Base-by-base conservation (phyloP, 2,113 vertebrate genomes). In the Struthidea cinerea region DNA sequence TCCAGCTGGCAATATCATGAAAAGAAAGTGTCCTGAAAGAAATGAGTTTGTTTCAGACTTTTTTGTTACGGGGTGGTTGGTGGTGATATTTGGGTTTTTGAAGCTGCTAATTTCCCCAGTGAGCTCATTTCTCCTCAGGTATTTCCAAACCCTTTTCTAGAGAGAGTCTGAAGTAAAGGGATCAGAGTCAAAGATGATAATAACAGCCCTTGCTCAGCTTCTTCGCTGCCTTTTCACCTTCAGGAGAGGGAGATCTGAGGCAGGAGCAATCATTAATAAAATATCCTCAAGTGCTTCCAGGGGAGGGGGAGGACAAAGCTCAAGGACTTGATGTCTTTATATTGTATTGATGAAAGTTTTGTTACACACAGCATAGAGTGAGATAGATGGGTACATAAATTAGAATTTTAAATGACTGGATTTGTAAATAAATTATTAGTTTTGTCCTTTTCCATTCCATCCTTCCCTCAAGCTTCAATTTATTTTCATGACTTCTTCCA, bases 361-460 rank as follows among this genome's bases (percentile, higher is more conserved):
- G 78, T 76, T 85, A 86, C 46, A 73, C 49, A 73, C 53, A 83
- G 14, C 49, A 73, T 7, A 85, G 23, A 69, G 13, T 68, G 37
- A 61, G 57, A 91, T 69, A 85, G 70, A 83, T 49, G 23, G 33
- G 52, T 76, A 87, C 59, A 77, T 88, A 90, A 94, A 90, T 93
- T 92, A 93, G 88, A 95, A 95, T 92, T 91, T 90, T 73, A 90
- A 82, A 86, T 94, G 0, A 46, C 33, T 70, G 55, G 41, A 57
- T 67, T 61, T 18, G 67, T 94, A 92, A 95, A 97, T 95, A 93
- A 95, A 90, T 92, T 90, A 88, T 92, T 94, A 83, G 59, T 50
- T 95, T 92, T 93, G 32, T 91, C 55, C 37, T 88, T 94, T 86
- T 20, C 16, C 3, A 67, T 90, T 73, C 63, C 42, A 92, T 80